Base-by-base conservation (phyloP, 2,888 invertebrate genomes). In the Chromoteleia sp. region DNA sequence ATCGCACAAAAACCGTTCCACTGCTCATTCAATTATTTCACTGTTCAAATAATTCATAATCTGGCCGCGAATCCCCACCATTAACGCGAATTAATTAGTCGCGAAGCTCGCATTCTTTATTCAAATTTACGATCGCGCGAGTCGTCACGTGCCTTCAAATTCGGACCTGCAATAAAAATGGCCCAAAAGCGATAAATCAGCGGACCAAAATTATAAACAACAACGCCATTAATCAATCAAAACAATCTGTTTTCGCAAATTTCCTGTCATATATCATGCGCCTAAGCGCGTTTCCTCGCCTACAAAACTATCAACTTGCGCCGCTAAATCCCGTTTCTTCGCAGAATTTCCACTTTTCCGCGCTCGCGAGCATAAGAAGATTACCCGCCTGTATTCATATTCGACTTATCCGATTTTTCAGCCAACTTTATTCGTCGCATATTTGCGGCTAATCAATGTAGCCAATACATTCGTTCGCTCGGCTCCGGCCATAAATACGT, bases 381-480 rank as follows among this genome's bases (percentile, higher is more conserved):
- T 71, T 61, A 71, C 41, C 17, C 33, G 17, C 14, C 25, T 61
- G 61, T 54, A 63, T 73, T 73, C 73, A 63, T 54, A 52, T 71
- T 59, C 59, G 52, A 39, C 59, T 50, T 50, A 59, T 25, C 39
- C 71, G 50, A 59, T 19, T 45, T 71, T 58, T 45, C 30, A 54
- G 15, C 21, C 39, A 52, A 50, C 39, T 67, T 75, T 75, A 75
- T 74, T 58, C 67, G 25, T 7, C 65, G 45, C 65, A 41, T 65
- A 65, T 58, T 75, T 50, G 65, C 67, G 39, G 48, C 41, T 67
- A 75, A 75, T 75, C 75, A 56, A 75, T 75, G 74, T 58, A 17
- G 30, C 41, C 75, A 41, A 75, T 75, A 59, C 52, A 21, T 54
- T 43, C 15, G 39, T 17, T 52, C 67, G 30, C 0, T 21, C 7